Base-by-base conservation (phyloP, 2,113 vertebrate species). In the Ctenodactylus gundi region DNA sequence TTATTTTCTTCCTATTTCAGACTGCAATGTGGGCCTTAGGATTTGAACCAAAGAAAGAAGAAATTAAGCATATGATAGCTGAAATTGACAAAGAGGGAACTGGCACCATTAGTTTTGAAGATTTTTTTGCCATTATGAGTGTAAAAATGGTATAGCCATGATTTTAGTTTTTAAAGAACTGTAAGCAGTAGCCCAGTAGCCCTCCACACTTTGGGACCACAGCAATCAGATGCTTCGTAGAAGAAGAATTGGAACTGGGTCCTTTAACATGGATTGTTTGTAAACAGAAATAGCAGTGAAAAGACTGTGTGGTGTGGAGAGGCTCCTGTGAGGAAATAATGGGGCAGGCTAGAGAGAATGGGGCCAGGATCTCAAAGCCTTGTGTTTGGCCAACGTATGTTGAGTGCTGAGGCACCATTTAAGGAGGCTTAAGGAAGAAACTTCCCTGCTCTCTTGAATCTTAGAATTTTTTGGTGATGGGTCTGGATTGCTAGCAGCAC, bases 31-130 rank as follows among this genome's bases (percentile, higher is more conserved):
- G 98, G 72, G 99, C 99, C 62, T 98, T 99, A 46, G 99, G 99
- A 44, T 99, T 99, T 98, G 99, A 99, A 96, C 99, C 99, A 64
- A 99, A 99, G 98, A 99, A 99, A 95, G 99, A 99, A 95, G 99
- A 99, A 96, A 98, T 99, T 90, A 99, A 98, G 97, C 99, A 99
- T 97, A 98, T 99, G 99, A 98, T 99, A 91, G 98, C 98, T 90
- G 99, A 99, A 90, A 97, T 99, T n/a, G 98, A 99, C 95, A 99
- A 98, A 95, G 99, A 99, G 76, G 98, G 98, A 86, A 98, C 98
- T 0, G 98, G 98, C 82, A 99, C 98, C 41, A 99, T 99, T 95
- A 97, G 98, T 94, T 99, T 99, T 64, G 98, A 98, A 89, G 99
- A 99, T 67, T 99, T 99, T 97, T 98, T 99, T 90, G 96, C 97